A percentile compares a stretch with the other conserved stretches of the same genome.
phyloP scores from a whole-genome alignment of 2,888 invertebrate genomes.

The Tetranychus piercei region DNA sequence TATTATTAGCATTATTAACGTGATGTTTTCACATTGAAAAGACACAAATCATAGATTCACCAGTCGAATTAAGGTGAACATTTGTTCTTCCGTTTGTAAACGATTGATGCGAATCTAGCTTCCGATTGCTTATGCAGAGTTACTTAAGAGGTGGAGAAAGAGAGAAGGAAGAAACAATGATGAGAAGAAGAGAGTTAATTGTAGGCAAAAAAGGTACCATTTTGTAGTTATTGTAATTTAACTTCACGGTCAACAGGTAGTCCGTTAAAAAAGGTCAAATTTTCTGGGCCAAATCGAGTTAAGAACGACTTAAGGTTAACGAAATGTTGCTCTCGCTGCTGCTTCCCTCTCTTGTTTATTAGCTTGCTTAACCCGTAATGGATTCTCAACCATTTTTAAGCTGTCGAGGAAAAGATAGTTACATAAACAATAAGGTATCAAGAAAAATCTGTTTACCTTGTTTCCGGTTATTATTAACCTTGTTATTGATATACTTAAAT shows the following conservation, averaged over 20 bases:
- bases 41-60: background rate
- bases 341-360: no score
- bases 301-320: no score
- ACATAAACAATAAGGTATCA: background rate
- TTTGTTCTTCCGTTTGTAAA: background rate
- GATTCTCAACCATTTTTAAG: background rate
- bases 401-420: background rate
- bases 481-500: no score
- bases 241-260: background rate
- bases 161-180: background rate
- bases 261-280: background rate
- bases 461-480: background rate
- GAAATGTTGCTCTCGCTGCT: no score
- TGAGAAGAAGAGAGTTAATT: background rate
- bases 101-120: background rate
- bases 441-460: background rate
- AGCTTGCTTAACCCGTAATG: background rate
- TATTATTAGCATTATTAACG: no score
- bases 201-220: background rate
- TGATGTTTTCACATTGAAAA: no score
- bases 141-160: background rate
- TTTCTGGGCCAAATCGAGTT: background rate
- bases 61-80: background rate
- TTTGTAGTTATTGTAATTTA: background rate
- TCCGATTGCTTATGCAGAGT: background rate